Percentiles rank a stretch among this genome's conserved stretches.
These are phyloP conservation scores for Trematocara macrostoma DNA, from an alignment of 2,113 vertebrate genomes.

Conservation along the genomic window DNA sequence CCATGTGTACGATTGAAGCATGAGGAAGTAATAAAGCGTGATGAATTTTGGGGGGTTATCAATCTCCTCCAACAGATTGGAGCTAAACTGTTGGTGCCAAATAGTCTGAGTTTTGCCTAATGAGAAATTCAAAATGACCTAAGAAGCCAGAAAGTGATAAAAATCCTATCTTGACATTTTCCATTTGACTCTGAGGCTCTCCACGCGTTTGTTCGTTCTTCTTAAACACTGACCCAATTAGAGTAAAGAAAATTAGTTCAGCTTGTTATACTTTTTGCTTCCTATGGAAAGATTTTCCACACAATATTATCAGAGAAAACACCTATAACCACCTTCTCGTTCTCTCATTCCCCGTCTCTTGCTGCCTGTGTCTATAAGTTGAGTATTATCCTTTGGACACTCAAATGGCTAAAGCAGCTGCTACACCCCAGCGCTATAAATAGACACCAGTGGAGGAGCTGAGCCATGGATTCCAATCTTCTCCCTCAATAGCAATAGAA, in stretches of 20 bases:
- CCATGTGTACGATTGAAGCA: background rate
- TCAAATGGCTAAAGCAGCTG: constrained; percentile 59
- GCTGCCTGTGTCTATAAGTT: constrained; percentile 24
- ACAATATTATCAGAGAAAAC: background rate
- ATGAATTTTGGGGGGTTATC: background rate
- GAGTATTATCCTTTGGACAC: constrained; percentile 35
- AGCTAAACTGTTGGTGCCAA: background rate
- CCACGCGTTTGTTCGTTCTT: background rate
- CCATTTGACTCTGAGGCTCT: background rate
- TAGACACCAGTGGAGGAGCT: constrained; percentile 49
- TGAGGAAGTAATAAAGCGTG: constrained; percentile 13
- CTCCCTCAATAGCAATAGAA: constrained; percentile 22
- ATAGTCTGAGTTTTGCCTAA: background rate
- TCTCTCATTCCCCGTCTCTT: background rate
- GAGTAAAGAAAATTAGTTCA: background rate
- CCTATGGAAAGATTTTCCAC: background rate
- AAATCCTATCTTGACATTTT: background rate
- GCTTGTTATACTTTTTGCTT: background rate
- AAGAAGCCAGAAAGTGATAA: background rate
- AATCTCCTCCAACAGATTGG: background rate
- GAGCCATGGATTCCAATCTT: constrained; percentile 50
- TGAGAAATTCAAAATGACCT: background rate
- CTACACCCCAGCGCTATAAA: constrained; percentile 62
- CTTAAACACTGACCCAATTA: background rate
- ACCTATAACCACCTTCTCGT: background rate